A percentile compares a stretch with the other conserved stretches of the same genome.
phyloP scores from a whole-genome alignment of 2,797 vertebrate species.

The Danio tinwini region DNA sequence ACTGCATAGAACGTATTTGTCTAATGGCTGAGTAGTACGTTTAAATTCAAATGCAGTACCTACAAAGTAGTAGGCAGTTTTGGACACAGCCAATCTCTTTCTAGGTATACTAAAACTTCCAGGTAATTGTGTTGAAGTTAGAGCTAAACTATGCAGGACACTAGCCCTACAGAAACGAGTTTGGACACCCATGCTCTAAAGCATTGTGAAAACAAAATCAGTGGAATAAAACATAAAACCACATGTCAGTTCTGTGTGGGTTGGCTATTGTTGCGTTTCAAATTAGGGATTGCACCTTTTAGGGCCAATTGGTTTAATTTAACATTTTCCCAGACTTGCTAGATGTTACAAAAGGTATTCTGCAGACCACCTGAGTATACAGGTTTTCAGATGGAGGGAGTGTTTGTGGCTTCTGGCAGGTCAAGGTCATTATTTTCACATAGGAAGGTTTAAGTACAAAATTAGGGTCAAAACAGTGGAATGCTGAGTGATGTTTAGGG shows the following conservation, averaged over 20 bases:
- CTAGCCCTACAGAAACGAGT: too few relatives aligned
- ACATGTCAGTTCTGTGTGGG: constrained; percentile 27
- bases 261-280: constrained; percentile 30
- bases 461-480: constrained; percentile 42
- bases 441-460: constrained; percentile 44
- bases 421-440: constrained; percentile 49
- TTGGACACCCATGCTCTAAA: too few relatives aligned
- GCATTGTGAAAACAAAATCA: neutral
- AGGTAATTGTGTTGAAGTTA: too few relatives aligned
- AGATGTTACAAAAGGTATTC: constrained; percentile 16
- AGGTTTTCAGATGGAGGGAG: constrained; percentile 3
- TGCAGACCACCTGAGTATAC: neutral
- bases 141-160: too few relatives aligned
- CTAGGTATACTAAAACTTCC: too few relatives aligned
- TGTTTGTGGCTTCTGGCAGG: constrained; percentile 31
- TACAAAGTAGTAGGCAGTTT: too few relatives aligned
- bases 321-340: neutral
- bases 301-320: constrained; percentile 10
- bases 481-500: constrained; percentile 32
- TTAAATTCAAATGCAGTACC: too few relatives aligned
- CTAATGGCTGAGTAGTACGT: too few relatives aligned
- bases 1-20: too few relatives aligned
- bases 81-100: too few relatives aligned
- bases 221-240: neutral
- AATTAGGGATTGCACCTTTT: constrained; percentile 14